Conservation (phyloP, 2,113 vertebrate genomes). For the Epinephelus cyanopodus region DNA sequence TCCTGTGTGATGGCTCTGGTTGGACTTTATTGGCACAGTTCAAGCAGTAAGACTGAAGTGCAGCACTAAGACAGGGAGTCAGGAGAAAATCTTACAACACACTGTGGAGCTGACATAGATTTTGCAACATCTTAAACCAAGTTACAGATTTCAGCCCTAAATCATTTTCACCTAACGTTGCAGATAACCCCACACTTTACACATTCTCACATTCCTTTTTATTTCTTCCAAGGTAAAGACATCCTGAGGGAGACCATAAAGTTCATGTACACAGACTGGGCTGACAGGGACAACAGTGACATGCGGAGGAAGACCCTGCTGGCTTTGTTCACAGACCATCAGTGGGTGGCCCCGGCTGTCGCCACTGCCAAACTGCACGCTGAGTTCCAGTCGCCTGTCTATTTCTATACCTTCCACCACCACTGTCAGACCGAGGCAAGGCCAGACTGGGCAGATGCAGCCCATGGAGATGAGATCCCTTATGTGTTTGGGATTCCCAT, state of each 20-base stretch:
- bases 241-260: constrained; percentile 96
- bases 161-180: neutral
- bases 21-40: neutral
- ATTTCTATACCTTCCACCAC: constrained; percentile 98
- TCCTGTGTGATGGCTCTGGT: neutral
- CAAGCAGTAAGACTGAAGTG: neutral
- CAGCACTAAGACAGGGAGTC: neutral
- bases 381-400: constrained; percentile 95
- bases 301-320: constrained; percentile 95
- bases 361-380: constrained; percentile 97
- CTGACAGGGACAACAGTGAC: constrained; percentile 95
- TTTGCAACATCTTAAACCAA: neutral
- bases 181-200: neutral
- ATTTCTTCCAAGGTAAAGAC: constrained; percentile 86
- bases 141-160: neutral
- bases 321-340: constrained; percentile 95
- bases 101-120: neutral
- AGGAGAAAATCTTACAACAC: neutral
- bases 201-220: constrained; percentile 34
- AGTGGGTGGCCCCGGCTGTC: constrained; percentile 96
- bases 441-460: constrained; percentile 95
- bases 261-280: constrained; percentile 99
- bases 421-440: constrained; percentile 96
- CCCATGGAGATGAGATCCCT: constrained; percentile 95
- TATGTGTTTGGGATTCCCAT: constrained; percentile 97